Evolutionary conservation across 92 coral and sea anemone species (phyloP).

Genomic region (Heteractis magnifica): DNA sequence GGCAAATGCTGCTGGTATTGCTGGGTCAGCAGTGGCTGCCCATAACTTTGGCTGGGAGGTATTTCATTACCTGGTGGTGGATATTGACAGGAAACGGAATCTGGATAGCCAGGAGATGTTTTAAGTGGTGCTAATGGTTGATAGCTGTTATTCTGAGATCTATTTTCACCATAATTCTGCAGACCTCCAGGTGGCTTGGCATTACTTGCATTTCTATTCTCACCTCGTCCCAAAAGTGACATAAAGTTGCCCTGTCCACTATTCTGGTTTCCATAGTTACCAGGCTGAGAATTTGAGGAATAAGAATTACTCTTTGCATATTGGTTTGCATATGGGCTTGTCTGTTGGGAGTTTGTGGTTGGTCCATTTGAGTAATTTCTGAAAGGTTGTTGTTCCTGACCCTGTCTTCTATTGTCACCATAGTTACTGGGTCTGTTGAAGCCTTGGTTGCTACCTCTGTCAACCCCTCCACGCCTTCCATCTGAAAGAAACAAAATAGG

Average conservation of each 20-base stretch:
- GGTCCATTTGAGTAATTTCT: not conserved
- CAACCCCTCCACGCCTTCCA: constrained; percentile 11
- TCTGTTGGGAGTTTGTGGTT: not conserved
- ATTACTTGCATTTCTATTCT: constrained; percentile 2
- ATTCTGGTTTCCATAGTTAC: constrained; percentile 4
- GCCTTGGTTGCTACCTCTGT: not conserved
- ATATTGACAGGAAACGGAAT: not conserved
- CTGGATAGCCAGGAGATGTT: not conserved
- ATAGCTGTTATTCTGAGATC: constrained; percentile 5
- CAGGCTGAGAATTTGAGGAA: not conserved
- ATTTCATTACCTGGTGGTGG: not conserved
- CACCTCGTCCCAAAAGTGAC: constrained; percentile 41
- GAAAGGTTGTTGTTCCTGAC: constrained; percentile 11
- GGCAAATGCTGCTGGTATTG: not conserved
- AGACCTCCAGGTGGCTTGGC: constrained; percentile 4
- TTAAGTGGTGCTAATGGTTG: constrained; percentile 13
- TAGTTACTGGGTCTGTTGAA: not conserved
- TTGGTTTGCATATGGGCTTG: not conserved
- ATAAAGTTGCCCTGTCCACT: constrained; percentile 4
- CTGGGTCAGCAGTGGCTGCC: not conserved
- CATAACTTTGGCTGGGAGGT: not conserved
- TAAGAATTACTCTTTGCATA: not conserved
- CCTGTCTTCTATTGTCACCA: not conserved
- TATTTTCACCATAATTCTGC: constrained; percentile 5
- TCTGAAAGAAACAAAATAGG: not conserved